phyloP scores from a whole-genome alignment of 2,888 invertebrate genomes.

The Caenorhabditis sp. region DNA sequence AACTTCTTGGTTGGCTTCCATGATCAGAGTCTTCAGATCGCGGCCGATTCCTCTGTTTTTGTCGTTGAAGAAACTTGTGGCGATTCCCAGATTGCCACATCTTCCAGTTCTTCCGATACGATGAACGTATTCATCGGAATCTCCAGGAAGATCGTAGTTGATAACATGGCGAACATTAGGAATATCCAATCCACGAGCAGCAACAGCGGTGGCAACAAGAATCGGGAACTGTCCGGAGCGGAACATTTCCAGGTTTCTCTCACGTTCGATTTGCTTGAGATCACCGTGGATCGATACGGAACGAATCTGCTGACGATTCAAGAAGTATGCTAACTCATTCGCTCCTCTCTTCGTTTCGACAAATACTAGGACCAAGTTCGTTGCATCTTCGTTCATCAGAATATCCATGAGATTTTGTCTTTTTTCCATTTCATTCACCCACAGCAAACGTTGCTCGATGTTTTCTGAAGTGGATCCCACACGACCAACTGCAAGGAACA shows the following conservation, averaged over 20 bases:
- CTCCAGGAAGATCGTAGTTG: slow-evolving; percentile 74
- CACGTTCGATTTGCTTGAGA: slow-evolving; percentile 92
- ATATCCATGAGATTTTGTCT: slow-evolving; percentile 95
- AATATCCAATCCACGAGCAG: slow-evolving; percentile 76
- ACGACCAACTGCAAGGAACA: slow-evolving; percentile 98
- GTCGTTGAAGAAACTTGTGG: slow-evolving; percentile 76
- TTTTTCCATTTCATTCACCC: slow-evolving; percentile 99
- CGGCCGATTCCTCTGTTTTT: slow-evolving; percentile 73
- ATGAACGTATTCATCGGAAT: slow-evolving; percentile 77
- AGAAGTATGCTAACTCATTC: slow-evolving; percentile 93
- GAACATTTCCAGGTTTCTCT: slow-evolving; percentile 72
- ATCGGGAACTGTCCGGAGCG: slow-evolving; percentile 86
- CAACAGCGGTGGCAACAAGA: slow-evolving; percentile 77
- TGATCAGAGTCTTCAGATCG: slow-evolving; percentile 66
- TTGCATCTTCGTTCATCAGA: slow-evolving; percentile 86
- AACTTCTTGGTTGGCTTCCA: slow-evolving; percentile 72
- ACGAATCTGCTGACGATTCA: slow-evolving; percentile 65
- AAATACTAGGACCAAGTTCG: slow-evolving; percentile 92
- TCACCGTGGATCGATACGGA: slow-evolving; percentile 99
- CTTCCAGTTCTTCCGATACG: slow-evolving; percentile 77
- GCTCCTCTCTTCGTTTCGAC: slow-evolving; percentile 99
- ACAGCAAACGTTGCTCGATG: slow-evolving; percentile 95
- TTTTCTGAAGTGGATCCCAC: slow-evolving; percentile 99
- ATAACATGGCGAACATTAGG: slow-evolving; percentile 74
- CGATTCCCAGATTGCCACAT: slow-evolving; percentile 74